Conservation (phyloP, 2,888 invertebrate genomes). For the Smittia aterrima region DNA sequence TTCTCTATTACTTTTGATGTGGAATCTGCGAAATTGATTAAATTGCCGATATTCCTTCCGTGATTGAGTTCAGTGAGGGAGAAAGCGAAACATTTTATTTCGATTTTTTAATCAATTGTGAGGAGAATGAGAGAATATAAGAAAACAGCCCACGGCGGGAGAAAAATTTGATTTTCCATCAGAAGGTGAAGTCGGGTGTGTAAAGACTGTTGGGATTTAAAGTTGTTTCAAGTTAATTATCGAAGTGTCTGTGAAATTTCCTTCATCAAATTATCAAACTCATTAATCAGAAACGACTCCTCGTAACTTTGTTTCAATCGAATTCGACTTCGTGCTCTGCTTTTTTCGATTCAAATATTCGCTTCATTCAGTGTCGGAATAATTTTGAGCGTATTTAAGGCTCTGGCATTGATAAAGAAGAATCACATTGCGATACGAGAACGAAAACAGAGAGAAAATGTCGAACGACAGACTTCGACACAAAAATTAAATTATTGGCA, state of each 20-base stretch:
- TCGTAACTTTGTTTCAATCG: too few species aligned
- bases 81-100: not conserved
- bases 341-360: too few species aligned
- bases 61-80: not conserved
- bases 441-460: not conserved
- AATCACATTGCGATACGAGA: not conserved
- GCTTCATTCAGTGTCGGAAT: too few species aligned
- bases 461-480: not conserved
- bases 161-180: not conserved
- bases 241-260: too few species aligned
- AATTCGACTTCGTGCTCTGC: too few species aligned
- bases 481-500: too few species aligned
- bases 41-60: not conserved
- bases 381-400: not conserved
- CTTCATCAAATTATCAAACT: too few species aligned
- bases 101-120: not conserved
- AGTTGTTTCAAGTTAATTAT: too few species aligned
- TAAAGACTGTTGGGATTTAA: too few species aligned
- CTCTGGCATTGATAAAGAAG: not conserved
- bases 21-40: not conserved
- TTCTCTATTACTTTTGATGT: not conserved
- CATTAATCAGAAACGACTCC: too few species aligned
- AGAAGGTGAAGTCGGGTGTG: too few species aligned
- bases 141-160: not conserved
- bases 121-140: not conserved